These are phyloP conservation scores for Procavia capensis DNA, from an alignment of 2,113 vertebrate genomes.

Conservation along the genomic window DNA sequence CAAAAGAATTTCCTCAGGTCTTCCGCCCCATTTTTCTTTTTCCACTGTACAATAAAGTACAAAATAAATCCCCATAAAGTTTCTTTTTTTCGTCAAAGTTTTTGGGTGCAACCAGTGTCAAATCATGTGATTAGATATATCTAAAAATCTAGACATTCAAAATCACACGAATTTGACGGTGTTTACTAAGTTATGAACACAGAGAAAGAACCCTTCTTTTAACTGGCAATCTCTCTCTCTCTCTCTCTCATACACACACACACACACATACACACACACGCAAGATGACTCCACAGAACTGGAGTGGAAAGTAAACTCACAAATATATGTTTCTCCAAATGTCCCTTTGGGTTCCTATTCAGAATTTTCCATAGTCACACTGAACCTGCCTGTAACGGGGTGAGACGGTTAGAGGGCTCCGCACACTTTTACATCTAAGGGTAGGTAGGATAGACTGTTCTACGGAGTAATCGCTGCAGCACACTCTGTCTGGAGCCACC, in stretches of 20 bases:
- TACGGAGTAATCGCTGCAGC: not conserved
- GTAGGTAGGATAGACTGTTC: not conserved
- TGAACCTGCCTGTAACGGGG: not conserved
- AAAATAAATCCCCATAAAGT: not conserved
- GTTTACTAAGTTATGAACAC: not conserved
- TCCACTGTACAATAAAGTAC: not conserved
- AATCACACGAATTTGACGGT: not conserved
- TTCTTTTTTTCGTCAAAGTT: not conserved
- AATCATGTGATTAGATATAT: not conserved
- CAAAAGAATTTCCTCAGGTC: not conserved
- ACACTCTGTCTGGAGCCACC: no score
- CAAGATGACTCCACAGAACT: not conserved
- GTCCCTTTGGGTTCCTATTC: not conserved
- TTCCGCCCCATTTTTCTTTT: not conserved
- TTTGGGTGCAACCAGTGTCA: not conserved
- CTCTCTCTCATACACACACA: not conserved
- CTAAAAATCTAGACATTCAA: not conserved
- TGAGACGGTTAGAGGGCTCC: not conserved
- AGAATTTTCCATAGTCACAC: not conserved
- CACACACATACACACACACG: not conserved
- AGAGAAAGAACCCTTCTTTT: not conserved
- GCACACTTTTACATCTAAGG: not conserved
- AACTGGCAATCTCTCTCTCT: not conserved
- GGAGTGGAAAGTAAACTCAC: not conserved
- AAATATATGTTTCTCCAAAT: not conserved